Conservation (phyloP, 2,888 invertebrate species). For the Sisyra terminalis region DNA sequence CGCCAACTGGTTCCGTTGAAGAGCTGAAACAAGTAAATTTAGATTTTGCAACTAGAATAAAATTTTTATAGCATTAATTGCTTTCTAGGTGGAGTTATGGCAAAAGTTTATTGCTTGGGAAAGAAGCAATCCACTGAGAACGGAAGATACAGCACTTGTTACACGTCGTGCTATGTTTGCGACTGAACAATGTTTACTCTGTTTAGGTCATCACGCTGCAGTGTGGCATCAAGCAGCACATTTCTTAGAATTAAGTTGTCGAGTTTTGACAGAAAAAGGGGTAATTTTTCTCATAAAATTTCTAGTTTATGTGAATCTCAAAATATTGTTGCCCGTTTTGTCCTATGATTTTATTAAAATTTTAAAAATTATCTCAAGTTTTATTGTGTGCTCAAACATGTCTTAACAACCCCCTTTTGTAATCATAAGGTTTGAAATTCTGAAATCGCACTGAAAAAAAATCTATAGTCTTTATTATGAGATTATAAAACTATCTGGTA, state of each 20-base stretch:
- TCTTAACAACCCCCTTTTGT: too few relatives aligned
- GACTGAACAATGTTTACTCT: constrained; percentile 91
- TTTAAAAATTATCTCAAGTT: too few relatives aligned
- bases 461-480: too few relatives aligned
- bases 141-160: constrained; percentile 87
- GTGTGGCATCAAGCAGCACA: constrained; percentile 99
- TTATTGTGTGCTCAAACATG: too few relatives aligned
- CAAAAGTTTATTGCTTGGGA: constrained; percentile 98
- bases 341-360: too few relatives aligned
- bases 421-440: too few relatives aligned
- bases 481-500: too few relatives aligned
- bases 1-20: constrained; percentile 81
- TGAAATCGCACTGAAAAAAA: too few relatives aligned
- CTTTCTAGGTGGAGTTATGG: constrained; percentile 81
- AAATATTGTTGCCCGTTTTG: too few relatives aligned
- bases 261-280: constrained; percentile 87
- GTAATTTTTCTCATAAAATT: constrained; percentile 32
- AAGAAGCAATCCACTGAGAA: constrained; percentile 86
- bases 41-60: background rate
- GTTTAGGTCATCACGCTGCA: constrained; percentile 94
- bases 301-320: background rate
- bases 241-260: constrained; percentile 89
- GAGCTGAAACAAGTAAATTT: constrained; percentile 72
- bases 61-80: background rate
- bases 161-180: constrained; percentile 96